Base-by-base conservation (phyloP, 2,797 vertebrate species). In the Todus mexicanus region DNA sequence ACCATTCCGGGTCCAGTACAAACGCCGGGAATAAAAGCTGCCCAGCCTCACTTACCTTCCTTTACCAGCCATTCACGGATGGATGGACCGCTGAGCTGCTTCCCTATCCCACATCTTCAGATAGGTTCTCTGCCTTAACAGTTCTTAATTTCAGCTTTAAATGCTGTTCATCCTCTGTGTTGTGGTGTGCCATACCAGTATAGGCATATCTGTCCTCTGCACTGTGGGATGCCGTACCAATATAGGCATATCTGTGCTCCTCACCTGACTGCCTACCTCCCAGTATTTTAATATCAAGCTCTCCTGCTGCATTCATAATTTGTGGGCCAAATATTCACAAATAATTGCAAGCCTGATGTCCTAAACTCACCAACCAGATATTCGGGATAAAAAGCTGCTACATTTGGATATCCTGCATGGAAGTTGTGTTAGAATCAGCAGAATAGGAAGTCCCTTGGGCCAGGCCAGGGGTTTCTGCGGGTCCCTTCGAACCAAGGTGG, bases 1-100 rank as follows among this genome's bases (percentile, higher is more conserved):
- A 73, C 97, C 96, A 9, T 98, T 97, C 89, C 79, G 85, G 54
- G 97, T 98, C 45, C 93, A 68, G 43, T 98, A 98, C 73, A 97
- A 96, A 72, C 88, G 77, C 76, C 89, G 96, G 76, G 82, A 96
- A 40, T 97, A 92, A 98, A 47, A 29, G 42, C 64, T 31, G 65
- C 59, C 77, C 68, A 50, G 78, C 75, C 16, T 54, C 20, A 40
- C 16, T 48, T 15, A 18, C 43, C 42, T 90, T 38, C 68, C 37
- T 74, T 70, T 53, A 37, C 59, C 83, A 79, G 42, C 22, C 54
- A 35, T 4, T 1, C 5, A 20, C 23, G 43, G 50, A 27, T 40
- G 45, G 76, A 47, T 15, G 78, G 37, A 68, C 69, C 29, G 18
- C 84, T 74, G 88, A 77, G 63, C 65, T 92, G 47, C 61, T 56